phyloP scores from a whole-genome alignment of 2,113 vertebrate genomes.

The Sardina pilchardus region DNA sequence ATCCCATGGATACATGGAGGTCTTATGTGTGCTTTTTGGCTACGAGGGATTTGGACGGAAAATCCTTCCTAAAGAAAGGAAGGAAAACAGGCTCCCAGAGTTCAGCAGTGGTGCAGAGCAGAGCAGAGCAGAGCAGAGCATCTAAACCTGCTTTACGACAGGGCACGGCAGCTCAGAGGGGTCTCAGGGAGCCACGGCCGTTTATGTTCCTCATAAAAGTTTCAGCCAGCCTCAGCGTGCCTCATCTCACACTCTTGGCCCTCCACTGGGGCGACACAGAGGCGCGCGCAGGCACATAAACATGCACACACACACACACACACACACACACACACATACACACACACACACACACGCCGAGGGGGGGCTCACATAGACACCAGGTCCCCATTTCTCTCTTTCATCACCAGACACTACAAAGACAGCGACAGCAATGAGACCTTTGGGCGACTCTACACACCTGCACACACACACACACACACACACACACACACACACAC shows the following conservation, averaged over 20 bases:
- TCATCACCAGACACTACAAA: conserved; percentile 31
- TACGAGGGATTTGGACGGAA: not conserved
- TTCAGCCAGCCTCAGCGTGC: not conserved
- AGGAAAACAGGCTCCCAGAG: not conserved
- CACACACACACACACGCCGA: not conserved
- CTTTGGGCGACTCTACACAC: not conserved
- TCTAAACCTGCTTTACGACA: not conserved
- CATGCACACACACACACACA: conserved; percentile 13
- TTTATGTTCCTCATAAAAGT: conserved; percentile 27
- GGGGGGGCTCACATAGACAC: not conserved
- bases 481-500: too few species aligned
- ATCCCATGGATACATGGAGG: not conserved
- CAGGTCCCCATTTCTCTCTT: conserved; percentile 17
- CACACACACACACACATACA: not conserved
- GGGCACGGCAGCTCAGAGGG: not conserved
- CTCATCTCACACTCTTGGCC: conserved; percentile 5
- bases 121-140: not conserved
- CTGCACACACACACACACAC: too few species aligned
- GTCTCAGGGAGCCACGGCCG: not conserved
- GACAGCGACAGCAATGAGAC: not conserved
- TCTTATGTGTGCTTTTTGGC: not conserved
- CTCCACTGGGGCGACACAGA: conserved; percentile 4
- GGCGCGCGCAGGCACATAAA: not conserved
- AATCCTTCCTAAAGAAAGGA: not conserved
- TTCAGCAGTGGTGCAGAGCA: not conserved